Conservation (phyloP, 2,797 vertebrate genomes). For the Esox lucius region DNA sequence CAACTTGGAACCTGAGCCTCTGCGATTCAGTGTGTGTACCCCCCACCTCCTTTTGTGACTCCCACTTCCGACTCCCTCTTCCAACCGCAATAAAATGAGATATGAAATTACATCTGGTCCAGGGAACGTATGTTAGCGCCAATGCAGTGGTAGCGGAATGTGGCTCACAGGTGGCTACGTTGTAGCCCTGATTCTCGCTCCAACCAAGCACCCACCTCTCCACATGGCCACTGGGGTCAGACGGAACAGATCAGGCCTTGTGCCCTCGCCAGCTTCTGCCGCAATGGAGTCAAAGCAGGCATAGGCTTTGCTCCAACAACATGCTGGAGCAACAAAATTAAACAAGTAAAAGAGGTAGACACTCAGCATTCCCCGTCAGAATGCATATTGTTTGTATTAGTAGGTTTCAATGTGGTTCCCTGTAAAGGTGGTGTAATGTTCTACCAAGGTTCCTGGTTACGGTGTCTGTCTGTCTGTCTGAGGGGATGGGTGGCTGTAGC, state of each 20-base stretch:
- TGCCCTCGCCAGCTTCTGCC: background rate
- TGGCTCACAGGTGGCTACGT: background rate
- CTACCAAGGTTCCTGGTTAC: background rate
- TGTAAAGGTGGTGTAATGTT: background rate
- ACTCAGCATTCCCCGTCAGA: background rate
- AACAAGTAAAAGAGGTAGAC: background rate
- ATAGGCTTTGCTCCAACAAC: constrained; percentile 1
- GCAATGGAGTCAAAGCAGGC: background rate
- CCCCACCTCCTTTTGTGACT: background rate
- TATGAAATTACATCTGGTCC: background rate
- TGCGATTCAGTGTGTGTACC: constrained; percentile 14
- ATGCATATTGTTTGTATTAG: background rate
- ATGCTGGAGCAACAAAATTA: background rate
- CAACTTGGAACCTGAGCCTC: constrained; percentile 17
- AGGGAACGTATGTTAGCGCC: background rate
- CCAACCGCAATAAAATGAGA: background rate
- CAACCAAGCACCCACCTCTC: background rate
- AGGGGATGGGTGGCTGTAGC: background rate
- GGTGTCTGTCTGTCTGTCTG: background rate
- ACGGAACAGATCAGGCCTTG: background rate
- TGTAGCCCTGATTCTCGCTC: background rate
- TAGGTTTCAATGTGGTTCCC: background rate
- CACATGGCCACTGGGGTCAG: background rate
- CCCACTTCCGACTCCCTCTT: background rate
- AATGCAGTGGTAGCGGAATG: background rate